Base-by-base conservation (phyloP, 2,797 vertebrate species). In the Okamejei kenojei region DNA sequence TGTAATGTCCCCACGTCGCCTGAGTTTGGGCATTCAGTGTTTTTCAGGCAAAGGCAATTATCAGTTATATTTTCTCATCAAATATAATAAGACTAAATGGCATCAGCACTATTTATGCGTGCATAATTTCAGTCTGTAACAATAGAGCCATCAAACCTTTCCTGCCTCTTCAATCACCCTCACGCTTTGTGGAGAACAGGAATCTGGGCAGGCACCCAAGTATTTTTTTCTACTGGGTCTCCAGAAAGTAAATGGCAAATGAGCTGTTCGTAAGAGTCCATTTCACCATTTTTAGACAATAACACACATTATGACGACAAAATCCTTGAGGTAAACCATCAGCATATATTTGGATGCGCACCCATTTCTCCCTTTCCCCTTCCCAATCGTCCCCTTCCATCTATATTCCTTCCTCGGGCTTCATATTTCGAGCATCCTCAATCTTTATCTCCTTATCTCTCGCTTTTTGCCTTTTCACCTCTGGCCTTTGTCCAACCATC, bases 201-300 rank as follows among this genome's bases (percentile, higher is more conserved):
- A 91, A 74, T 91, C 90, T 74, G 68, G 68, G 90, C 90, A 73
- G 1, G 90, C 68, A 45, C 68, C 90, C 90, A 74, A 74, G 9
- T 73, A 54, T n/a, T 29, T 91, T 91, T 11, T 10, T 45, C 90
- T 73, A 29, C 7, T 74, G 9, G 11, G 19, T 45, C 3, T 74
- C 26, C 71, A 54, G 19, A 38, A 91, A 74, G 74, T 4, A 38
- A 91, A 74, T 45, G 68, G 11, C 38, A 54, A 74, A 38, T 74
- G 17, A 32, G 35, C 17, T 17, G 38, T 73, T 3, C 35, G 45
- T 35, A 38, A 90, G n/a, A 74, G 63, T 65, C 15, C 32, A 88
- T 29, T 88, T 88, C 7, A 65, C 63, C 5, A 65, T 65, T 32
- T 32, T 65, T 15, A 71, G 90, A 74, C 3, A 26, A 21, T 35